Conservation (phyloP, 92 coral and sea anemone genomes). For the Anthopleura xanthogrammica region DNA sequence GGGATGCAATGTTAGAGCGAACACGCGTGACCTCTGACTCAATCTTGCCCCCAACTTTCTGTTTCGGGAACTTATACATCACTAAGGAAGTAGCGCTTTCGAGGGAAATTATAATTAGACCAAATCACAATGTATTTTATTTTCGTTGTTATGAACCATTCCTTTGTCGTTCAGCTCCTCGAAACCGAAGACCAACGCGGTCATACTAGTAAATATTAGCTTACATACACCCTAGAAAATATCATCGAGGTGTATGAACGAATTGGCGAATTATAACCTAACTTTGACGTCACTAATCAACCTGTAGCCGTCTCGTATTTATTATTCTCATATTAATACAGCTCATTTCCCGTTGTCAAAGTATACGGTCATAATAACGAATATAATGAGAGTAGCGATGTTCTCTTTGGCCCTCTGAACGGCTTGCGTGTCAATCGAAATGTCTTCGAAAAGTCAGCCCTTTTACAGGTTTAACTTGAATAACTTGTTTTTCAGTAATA, state of each 20-base stretch:
- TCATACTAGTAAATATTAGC: neutral
- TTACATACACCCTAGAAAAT: neutral
- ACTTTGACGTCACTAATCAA: conserved; percentile 39
- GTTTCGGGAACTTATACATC: neutral
- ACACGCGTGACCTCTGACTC: conserved; percentile 2
- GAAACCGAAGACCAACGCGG: conserved; percentile 11
- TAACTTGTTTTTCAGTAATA: neutral
- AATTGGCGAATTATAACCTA: neutral
- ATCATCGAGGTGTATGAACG: neutral
- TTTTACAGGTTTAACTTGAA: neutral
- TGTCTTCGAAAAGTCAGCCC: neutral
- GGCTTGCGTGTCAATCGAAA: conserved; percentile 1
- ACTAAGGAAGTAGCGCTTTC: neutral
- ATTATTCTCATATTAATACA: conserved; percentile 41
- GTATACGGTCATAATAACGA: conserved; percentile 13
- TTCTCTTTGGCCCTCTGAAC: conserved; percentile 11
- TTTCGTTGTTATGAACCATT: neutral
- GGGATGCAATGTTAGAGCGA: neutral
- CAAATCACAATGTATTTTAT: neutral
- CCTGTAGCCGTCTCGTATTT: conserved; percentile 17
- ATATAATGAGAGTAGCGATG: conserved; percentile 1
- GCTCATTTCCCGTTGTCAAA: conserved; percentile 37
- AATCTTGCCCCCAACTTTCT: neutral
- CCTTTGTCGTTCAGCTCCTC: neutral
- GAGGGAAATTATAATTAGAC: neutral